Percentiles rank a stretch among this genome's conserved stretches.
Evolutionary conservation across 2,888 invertebrate species (phyloP).

Genomic region (Micropterix aruncella): DNA sequence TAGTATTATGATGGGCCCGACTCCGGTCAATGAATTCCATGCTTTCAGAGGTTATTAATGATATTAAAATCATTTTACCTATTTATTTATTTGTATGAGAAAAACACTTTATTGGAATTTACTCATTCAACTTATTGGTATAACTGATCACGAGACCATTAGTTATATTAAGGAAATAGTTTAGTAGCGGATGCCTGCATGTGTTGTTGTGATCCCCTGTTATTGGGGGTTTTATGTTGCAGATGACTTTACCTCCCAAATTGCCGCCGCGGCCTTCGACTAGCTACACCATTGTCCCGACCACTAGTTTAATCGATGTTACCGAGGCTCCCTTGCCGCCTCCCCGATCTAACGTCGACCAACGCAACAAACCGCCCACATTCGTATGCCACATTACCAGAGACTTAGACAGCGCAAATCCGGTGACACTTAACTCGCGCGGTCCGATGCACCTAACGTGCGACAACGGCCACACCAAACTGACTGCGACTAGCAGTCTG

Average conservation of each 20-base stretch:
- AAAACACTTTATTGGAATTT: no score
- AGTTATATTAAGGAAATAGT: no score
- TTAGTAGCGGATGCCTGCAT: not conserved
- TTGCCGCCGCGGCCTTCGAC: not conserved
- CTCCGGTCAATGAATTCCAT: no score
- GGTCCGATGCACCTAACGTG: not conserved
- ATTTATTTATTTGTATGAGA: no score
- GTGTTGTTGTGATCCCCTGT: not conserved
- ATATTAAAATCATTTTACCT: no score
- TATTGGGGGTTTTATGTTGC: not conserved
- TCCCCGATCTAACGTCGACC: not conserved
- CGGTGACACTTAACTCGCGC: not conserved
- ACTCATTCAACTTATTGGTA: no score
- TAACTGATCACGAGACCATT: no score
- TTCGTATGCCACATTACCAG: not conserved
- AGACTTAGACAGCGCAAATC: not conserved
- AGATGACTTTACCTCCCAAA: not conserved
- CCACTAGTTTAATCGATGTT: not conserved
- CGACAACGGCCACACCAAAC: not conserved
- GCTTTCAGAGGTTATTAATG: no score
- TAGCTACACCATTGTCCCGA: not conserved
- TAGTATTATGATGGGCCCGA: no score
- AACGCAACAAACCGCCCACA: not conserved
- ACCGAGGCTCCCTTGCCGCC: not conserved
- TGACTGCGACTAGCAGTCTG: not conserved